Percentiles rank a stretch among this genome's conserved stretches.
These are phyloP conservation scores for Leptarthrus brevirostris DNA, from an alignment of 2,888 invertebrate genomes.

Conservation along the genomic window DNA sequence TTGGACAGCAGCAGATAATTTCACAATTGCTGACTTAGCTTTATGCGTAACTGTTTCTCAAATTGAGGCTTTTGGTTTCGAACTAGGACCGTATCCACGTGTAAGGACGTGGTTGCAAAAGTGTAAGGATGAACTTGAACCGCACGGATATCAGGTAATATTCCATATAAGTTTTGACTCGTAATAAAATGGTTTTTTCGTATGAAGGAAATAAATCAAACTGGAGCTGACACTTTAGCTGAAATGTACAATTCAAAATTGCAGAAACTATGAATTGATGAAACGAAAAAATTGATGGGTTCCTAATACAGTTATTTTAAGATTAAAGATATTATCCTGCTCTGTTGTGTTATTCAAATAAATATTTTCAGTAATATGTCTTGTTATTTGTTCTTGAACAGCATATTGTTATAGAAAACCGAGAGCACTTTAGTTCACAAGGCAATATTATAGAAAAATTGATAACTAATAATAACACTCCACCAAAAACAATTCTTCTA, in stretches of 20 bases:
- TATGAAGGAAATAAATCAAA: slow-evolving; percentile 70
- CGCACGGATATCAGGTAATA: slow-evolving; percentile 74
- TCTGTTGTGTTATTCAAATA: too few relatives aligned
- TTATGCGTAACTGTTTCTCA: slow-evolving; percentile 64
- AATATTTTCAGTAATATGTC: slow-evolving; percentile 26
- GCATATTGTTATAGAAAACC: too few relatives aligned
- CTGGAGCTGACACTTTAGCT: slow-evolving; percentile 71
- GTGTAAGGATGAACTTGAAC: slow-evolving; percentile 73
- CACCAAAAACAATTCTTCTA: too few relatives aligned
- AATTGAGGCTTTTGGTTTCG: slow-evolving; percentile 69
- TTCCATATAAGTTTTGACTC: neutral
- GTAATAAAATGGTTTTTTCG: neutral
- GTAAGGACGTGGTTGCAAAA: slow-evolving; percentile 74
- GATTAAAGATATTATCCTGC: too few relatives aligned
- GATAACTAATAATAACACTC: too few relatives aligned
- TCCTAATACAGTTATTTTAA: too few relatives aligned
- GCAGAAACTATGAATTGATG: slow-evolving; percentile 33
- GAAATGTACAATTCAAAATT: slow-evolving; percentile 69
- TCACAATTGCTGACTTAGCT: slow-evolving; percentile 66
- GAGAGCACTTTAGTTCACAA: too few relatives aligned
- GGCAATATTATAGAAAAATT: too few relatives aligned
- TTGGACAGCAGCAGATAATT: slow-evolving; percentile 72
- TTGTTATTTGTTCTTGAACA: too few relatives aligned
- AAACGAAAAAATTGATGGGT: neutral
- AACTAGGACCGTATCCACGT: slow-evolving; percentile 69